phyloP scores from a whole-genome alignment of 2,113 vertebrate genomes.

The Tachuris rubrigastra region DNA sequence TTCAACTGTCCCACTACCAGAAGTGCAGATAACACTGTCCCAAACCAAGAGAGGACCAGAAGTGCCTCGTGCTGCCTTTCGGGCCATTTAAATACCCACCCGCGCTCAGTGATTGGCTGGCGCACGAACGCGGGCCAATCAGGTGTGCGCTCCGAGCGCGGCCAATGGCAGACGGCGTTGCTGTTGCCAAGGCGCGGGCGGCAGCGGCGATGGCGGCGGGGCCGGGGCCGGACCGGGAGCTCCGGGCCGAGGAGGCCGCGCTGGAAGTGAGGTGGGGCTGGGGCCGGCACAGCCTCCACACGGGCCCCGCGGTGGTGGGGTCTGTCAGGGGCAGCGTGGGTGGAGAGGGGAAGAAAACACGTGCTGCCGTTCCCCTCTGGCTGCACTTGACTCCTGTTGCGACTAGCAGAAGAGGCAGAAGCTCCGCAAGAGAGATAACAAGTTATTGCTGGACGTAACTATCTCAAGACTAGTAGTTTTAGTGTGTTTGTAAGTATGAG shows the following conservation, averaged over 20 bases:
- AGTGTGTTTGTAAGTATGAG: not conserved
- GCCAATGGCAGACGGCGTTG: not conserved
- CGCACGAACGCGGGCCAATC: not conserved
- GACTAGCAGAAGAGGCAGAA: not conserved
- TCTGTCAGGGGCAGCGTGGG: not conserved
- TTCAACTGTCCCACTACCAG: accelerated
- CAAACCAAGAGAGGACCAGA: not conserved
- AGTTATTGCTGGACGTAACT: not conserved
- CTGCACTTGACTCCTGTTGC: not conserved
- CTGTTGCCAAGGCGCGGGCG: not conserved
- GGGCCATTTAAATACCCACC: not conserved
- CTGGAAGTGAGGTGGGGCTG: slow-evolving; percentile 54
- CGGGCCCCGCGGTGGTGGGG: not conserved
- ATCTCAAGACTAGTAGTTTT: not conserved
- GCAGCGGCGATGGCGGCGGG: not conserved
- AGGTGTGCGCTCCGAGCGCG: not conserved
- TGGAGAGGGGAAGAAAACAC: not conserved
- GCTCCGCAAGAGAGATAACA: not conserved
- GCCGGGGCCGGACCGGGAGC: not conserved
- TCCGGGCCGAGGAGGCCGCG: not conserved
- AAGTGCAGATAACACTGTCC: accelerated
- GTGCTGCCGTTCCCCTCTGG: not conserved
- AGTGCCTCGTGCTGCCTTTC: accelerated
- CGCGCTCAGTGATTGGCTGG: not conserved
- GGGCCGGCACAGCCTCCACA: not conserved